Conservation (phyloP, 2,888 invertebrate species). For the Anticlea derivata region DNA sequence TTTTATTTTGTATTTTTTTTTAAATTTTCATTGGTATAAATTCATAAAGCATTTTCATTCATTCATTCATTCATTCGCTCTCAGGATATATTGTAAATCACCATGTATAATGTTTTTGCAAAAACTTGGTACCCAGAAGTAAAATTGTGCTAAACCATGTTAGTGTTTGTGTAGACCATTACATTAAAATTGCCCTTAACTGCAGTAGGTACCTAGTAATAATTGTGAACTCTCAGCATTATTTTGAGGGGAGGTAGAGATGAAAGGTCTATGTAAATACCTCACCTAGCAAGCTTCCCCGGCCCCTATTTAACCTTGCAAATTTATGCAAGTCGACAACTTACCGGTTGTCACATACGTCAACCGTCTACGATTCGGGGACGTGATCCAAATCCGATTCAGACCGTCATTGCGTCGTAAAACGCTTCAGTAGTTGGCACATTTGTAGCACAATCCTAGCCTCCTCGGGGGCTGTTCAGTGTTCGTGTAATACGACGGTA, state of each 20-base stretch:
- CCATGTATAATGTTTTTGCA: too few species aligned
- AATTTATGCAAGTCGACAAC: constrained; percentile 81
- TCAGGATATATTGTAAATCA: too few species aligned
- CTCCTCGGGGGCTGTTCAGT: constrained; percentile 34
- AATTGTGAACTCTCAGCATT: not conserved
- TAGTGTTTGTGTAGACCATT: too few species aligned
- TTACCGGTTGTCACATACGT: constrained; percentile 55
- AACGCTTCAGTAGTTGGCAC: constrained; percentile 77
- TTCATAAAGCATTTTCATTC: too few species aligned
- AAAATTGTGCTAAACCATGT: too few species aligned
- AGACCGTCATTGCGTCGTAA: constrained; percentile 73
- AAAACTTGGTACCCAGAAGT: too few species aligned
- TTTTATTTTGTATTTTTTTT: too few species aligned
- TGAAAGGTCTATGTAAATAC: constrained; percentile 73
- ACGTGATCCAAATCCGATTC: constrained; percentile 81
- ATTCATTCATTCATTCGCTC: too few species aligned
- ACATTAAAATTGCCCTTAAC: too few species aligned
- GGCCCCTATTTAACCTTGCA: constrained; percentile 75
- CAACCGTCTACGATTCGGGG: constrained; percentile 73
- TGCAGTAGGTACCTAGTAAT: too few species aligned
- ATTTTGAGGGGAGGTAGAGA: constrained; percentile 44
- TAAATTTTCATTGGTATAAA: too few species aligned
- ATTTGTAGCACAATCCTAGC: constrained; percentile 73
- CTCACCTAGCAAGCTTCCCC: constrained; percentile 48
- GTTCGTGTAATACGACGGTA: constrained; percentile 41